Evolutionary conservation across 2,113 vertebrate genomes (phyloP), one percentile per base, ranked within the genome.

Genomic region (Emydocephalus ijimae): DNA sequence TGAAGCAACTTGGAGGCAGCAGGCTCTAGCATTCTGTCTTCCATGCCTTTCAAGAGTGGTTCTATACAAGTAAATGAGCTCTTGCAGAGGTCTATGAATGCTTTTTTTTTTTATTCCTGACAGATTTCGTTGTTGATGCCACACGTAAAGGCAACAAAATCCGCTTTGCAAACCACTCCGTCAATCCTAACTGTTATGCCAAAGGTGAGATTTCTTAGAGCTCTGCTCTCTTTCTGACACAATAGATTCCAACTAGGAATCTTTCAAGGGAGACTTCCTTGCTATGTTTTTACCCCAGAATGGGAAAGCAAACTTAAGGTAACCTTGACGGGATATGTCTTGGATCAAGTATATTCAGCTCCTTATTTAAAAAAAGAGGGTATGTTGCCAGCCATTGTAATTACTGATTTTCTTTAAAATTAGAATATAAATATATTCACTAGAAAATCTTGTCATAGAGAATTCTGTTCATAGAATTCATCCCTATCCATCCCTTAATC

Each of bases 61-160:
- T 48, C 45, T n/a, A 18, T 15, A 23, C 4, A 10, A 57, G 18
- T 8, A 20, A 3, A 1, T 43, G 21, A 55, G 23, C 4, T 20
- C 23, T 43, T 74, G 50, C 87, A 88, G 29, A 54, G 90, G 15
- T 1, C 14, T 57, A 3, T 24, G 43, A 12, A 12, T 23, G 45
- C 85, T 1, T 0, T 87, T 18, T 39, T 54, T 39, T 39, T 50
- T n/a, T 64, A 50, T 39, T 12, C 93, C 52, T 52, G 39, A 93
- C 94, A 99, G 99, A 99, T 97, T 99, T 99, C 97, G 99, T 99
- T 59, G 99, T 99, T 90, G 99, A 99, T 0, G 99, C 99, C 93
- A 99, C 99, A 1, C 98, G 99, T 55, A 99, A 99, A 98, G 99
- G 99, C 96, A 99, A 99, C 97, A 99, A 99, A 98, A 99, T 99